Base-by-base conservation (phyloP, 2,113 vertebrate genomes). In the Pandion haliaetus region DNA sequence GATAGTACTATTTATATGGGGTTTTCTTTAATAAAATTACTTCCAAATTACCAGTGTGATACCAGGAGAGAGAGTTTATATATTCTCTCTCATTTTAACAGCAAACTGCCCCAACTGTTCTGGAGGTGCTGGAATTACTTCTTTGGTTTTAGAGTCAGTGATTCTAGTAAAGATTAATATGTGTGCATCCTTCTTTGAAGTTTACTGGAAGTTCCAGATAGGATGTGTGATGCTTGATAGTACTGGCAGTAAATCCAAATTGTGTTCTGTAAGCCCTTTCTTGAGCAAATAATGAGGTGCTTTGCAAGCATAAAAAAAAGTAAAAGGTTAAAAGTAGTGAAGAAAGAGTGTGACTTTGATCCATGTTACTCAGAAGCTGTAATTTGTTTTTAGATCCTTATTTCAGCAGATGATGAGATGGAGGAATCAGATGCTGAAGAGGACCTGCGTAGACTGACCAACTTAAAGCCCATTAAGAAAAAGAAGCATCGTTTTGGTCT, bases 381-480 rank as follows among this genome's bases (percentile, higher is more conserved):
- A 7, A 73, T 96, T 91, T 97, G 14, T 74, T 62, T 57, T 61
- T 77, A 99, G 99, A 99, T 99, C 97, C 99, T 99, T 77, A 99
- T 99, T 97, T 99, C 99, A 8, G 99, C 99, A 16, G 99, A 99
- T 31, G 99, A 99, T 15, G 99, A 99, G 97, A 99, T 99, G 99
- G 99, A 99, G 54, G 99, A 99, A 91, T 99, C 99, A 0, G 99
- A 99, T 0, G 34, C 86, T 4, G 99, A 99, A 70, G 99, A 99
- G 54, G 99, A 99, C 76, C 97, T 99, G 42, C 98, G 98, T 26
- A 98, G 99, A 72, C 98, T 99, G 96, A 98, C 98, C 20, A 99
- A 98, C 82, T 82, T 99, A 59, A 99, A 99, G 97, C 96, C 99
- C 6, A 86, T 99, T 19, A 99, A 99, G 97, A 99, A 99, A 87